These are phyloP conservation scores for mouse (Mus musculus) DNA, from an alignment of 2,113 vertebrate species.

Conservation along the genomic window GRCm39 chr9:86932501-86933000, in stretches of 20 bases:
- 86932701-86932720: conserved; percentile 24
- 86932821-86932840: background rate
- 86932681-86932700: conserved; percentile 17
- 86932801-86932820: background rate
- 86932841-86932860: background rate
- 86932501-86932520: conserved; percentile 14
- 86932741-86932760: background rate
- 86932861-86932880: background rate
- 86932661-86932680: conserved; percentile 9
- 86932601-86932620: conserved; percentile 25
- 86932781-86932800: background rate
- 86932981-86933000: background rate
- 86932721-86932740: background rate
- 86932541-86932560: conserved; percentile 10
- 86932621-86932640: background rate
- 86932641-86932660: background rate
- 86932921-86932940: background rate
- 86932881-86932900: conserved; percentile 30
- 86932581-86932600: conserved; percentile 52
- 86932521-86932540: background rate
- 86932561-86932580: background rate
- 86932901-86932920: conserved; percentile 11
- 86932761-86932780: background rate
- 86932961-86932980: background rate
- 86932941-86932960: conserved; percentile 6